phyloP scores from a whole-genome alignment of 2,888 invertebrate genomes.

The Sphecodes monilicornis region DNA sequence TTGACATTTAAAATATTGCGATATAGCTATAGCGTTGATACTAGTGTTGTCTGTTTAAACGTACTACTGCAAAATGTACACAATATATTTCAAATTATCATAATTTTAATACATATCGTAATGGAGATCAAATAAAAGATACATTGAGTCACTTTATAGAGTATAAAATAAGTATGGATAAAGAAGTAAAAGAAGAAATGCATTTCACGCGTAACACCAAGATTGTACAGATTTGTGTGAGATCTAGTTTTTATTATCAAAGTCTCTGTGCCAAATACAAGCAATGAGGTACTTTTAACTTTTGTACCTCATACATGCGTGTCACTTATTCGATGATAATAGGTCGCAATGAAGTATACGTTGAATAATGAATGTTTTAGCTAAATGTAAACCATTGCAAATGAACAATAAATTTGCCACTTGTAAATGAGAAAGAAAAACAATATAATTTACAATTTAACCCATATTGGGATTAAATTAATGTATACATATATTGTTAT shows the following conservation, averaged over 20 bases:
- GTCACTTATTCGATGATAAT: slow-evolving; percentile 62
- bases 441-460: slow-evolving; percentile 70
- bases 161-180: slow-evolving; percentile 44
- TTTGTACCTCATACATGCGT: slow-evolving; percentile 55
- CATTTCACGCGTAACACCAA: slow-evolving; percentile 32
- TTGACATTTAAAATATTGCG: slow-evolving; percentile 61
- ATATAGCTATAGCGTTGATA: slow-evolving; percentile 37
- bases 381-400: slow-evolving; percentile 55
- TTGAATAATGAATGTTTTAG: slow-evolving; percentile 64
- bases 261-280: slow-evolving; percentile 68
- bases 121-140: slow-evolving; percentile 44
- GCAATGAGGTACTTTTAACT: slow-evolving; percentile 34
- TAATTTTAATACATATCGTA: slow-evolving; percentile 73
- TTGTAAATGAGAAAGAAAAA: slow-evolving; percentile 64
- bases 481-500: slow-evolving; percentile 66
- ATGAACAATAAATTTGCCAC: slow-evolving; percentile 61
- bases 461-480: slow-evolving; percentile 76
- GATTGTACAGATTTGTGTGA: slow-evolving; percentile 46
- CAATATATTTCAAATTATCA: slow-evolving; percentile 52
- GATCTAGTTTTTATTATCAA: slow-evolving; percentile 71
- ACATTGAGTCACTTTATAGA: slow-evolving; percentile 38
- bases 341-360: slow-evolving; percentile 56
- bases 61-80: slow-evolving; percentile 37
- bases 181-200: slow-evolving; percentile 35
- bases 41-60: slow-evolving; percentile 44